These are phyloP conservation scores for Holothuria glaberrima DNA, from an alignment of 35 echinoderm and acorn worm genomes.

Conservation along the genomic window DNA sequence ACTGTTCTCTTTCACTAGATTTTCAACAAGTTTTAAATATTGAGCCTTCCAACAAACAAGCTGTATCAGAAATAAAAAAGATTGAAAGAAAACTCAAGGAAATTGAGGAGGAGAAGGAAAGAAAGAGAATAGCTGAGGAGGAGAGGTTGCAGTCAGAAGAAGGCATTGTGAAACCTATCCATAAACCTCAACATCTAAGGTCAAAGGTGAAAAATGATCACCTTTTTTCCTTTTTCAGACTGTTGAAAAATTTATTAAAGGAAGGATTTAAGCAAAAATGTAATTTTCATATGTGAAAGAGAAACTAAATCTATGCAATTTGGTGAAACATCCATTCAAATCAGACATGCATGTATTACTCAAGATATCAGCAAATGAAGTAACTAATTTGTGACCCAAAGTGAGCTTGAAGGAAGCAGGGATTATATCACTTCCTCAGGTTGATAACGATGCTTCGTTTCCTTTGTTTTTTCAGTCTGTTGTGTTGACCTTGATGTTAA, in stretches of 20 bases:
- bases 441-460: too few relatives aligned
- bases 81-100: constrained; percentile 68
- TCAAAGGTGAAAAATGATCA: constrained; percentile 79
- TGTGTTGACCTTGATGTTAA: too few relatives aligned
- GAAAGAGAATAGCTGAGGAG: not conserved
- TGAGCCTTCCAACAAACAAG: constrained; percentile 93
- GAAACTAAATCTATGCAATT: too few relatives aligned
- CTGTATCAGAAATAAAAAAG: constrained; percentile 80
- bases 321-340: too few relatives aligned
- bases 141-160: constrained; percentile 17
- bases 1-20: constrained; percentile 61
- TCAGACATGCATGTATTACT: too few relatives aligned
- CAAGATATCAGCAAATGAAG: too few relatives aligned
- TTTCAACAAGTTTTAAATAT: constrained; percentile 91
- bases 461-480: too few relatives aligned
- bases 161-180: constrained; percentile 74
- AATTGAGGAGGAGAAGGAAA: constrained; percentile 69
- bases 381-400: too few relatives aligned
- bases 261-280: too few relatives aligned
- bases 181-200: constrained; percentile 90
- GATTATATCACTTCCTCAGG: too few relatives aligned
- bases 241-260: not conserved
- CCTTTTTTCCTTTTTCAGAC: not conserved
- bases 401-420: too few relatives aligned
- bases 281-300: too few relatives aligned